Conservation (phyloP, 1,140 invertebrate genomes). For the Platyscapa corneri region DNA sequence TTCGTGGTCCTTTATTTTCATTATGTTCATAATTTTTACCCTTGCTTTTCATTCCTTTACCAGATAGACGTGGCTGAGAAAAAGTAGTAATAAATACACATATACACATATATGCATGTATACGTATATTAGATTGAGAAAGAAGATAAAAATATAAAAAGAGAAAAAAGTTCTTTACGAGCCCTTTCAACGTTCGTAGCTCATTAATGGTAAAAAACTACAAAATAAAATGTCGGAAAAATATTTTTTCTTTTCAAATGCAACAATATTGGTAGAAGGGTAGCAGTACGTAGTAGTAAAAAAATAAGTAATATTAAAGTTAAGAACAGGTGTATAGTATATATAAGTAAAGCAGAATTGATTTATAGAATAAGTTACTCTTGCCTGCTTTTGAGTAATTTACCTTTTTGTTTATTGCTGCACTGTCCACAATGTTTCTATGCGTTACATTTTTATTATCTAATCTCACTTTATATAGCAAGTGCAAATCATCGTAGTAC, state of each 20-base stretch:
- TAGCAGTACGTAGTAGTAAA: conserved; percentile 18
- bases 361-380: conserved; percentile 36
- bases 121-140: conserved; percentile 7
- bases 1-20: not conserved
- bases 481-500: not conserved
- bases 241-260: conserved; percentile 2
- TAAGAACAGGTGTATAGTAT: conserved; percentile 16
- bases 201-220: not conserved
- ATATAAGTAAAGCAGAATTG: conserved; percentile 15
- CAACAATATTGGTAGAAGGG: conserved; percentile 39
- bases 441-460: not conserved
- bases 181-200: not conserved
- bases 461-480: not conserved
- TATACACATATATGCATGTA: not conserved
- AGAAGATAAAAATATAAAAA: conserved; percentile 25
- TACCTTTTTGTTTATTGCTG: conserved; percentile 26
- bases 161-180: conserved; percentile 21
- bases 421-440: conserved; percentile 34
- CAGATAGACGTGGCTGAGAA: not conserved
- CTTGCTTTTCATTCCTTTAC: not conserved
- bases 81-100: not conserved
- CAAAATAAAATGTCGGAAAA: not conserved
- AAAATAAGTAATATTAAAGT: not conserved
- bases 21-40: not conserved
- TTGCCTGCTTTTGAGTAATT: conserved; percentile 33